Conservation (phyloP, 2,113 vertebrate species). For the Muscicapa adusta region DNA sequence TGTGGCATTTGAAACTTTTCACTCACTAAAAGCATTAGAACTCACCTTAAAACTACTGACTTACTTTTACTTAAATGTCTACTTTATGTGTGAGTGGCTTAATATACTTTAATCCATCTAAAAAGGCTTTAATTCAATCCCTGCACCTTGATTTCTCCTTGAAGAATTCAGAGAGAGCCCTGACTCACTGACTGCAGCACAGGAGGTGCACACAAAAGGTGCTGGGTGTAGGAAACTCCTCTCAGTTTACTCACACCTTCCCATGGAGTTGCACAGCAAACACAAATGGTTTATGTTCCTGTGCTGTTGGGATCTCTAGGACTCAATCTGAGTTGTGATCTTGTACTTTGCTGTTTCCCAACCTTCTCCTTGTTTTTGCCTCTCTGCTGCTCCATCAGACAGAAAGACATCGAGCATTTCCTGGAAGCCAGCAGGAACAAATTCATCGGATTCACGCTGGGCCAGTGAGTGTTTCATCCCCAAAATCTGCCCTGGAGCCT, state of each 20-base stretch:
- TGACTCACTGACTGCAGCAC: background rate
- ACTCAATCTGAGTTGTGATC: background rate
- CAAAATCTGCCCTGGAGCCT: background rate
- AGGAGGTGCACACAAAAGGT: background rate
- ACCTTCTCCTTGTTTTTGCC: background rate
- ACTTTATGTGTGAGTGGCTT: too few relatives aligned
- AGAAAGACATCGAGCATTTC: constrained; percentile 97
- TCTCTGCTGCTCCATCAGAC: constrained; percentile 72
- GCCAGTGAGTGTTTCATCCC: constrained; percentile 80
- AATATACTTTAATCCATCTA: too few relatives aligned
- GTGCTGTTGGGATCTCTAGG: background rate
- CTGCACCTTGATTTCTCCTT: too few relatives aligned
- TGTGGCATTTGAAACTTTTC: too few relatives aligned
- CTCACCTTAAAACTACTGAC: too few relatives aligned
- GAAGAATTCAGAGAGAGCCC: too few relatives aligned
- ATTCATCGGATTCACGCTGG: constrained; percentile 96
- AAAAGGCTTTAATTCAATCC: too few relatives aligned
- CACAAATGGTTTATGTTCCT: background rate
- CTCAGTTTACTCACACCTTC: rapidly evolving
- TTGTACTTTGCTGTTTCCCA: rapidly evolving
- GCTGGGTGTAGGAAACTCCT: background rate
- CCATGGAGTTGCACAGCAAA: background rate
- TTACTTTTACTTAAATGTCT: too few relatives aligned
- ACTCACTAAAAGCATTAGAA: too few relatives aligned
- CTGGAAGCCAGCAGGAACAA: constrained; percentile 95